Evolutionary conservation across 2,888 invertebrate species (phyloP), one percentile per base, ranked within the genome.

Genomic region (Nezara viridula): DNA sequence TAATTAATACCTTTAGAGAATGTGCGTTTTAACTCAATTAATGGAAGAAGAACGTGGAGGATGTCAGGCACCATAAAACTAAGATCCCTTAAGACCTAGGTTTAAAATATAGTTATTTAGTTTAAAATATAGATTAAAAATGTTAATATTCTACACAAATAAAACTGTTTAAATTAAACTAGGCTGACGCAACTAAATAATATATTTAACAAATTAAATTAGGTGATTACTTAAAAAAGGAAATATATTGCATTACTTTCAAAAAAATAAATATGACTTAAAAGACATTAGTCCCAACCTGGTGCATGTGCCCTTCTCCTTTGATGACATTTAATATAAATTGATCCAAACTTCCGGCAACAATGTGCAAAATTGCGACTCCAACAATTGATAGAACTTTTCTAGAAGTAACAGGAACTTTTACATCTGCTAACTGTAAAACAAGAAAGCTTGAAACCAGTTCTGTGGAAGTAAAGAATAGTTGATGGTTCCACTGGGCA

Each of bases 41-140:
- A 91, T 60, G 96, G 95, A 90, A 96, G 93, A 32, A 94, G 91
- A 47, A 96, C 93, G 91, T 95, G 95, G 55, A 95, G 92, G 85
- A 95, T 92, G 91, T 96, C 96, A 47, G 95, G 95, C 89, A 95
- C 93, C 95, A 96, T 95, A 91, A 96, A 95, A 52, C 95, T 94
- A 90, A 96, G 92, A 92, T 96, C 96, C 21, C 96, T 94, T 88
- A 95, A 93, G 88, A 94, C 93, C 94, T 92, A 88, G 24, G 81
- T n/a, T n/a, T n/a, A n/a, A 88, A 90, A 55, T 90, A 2, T 1
- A 73, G 37, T 37, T 19, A 19, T 7, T 6, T 37, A 73, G 32
- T 19, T 32, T 37, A 37, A 73, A 37, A 37, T 73, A 37, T 37
- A 37, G 7, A 19, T 37, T 7, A 73, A 37, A 19, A 73, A 73